phyloP scores from a whole-genome alignment of 2,797 vertebrate genomes.

The Chrysocyon brachyurus region DNA sequence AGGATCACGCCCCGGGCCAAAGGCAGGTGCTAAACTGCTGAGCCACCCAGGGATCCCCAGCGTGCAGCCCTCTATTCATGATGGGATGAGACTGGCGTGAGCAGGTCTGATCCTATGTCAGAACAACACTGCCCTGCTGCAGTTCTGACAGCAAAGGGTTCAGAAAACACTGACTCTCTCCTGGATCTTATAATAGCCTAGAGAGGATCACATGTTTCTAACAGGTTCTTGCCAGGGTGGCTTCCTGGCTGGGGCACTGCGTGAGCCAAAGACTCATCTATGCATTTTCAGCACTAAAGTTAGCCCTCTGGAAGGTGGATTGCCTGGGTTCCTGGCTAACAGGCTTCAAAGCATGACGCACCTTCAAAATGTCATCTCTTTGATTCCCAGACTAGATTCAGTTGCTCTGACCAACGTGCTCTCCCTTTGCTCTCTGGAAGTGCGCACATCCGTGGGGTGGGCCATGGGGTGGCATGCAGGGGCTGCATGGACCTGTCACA shows the following conservation, averaged over 20 bases:
- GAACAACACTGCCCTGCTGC: neutral
- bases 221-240: neutral
- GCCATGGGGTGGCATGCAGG: neutral
- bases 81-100: neutral
- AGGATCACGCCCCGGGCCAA: too few relatives aligned
- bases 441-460: fast-evolving
- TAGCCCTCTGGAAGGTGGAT: neutral
- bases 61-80: fast-evolving
- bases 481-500: neutral
- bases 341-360: neutral
- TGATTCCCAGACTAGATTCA: neutral
- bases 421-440: neutral
- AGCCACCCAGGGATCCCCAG: neutral
- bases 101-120: too few relatives aligned
- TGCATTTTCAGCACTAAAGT: neutral
- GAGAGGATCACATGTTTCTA: neutral
- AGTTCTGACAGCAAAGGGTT: neutral
- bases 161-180: neutral
- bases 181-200: neutral
- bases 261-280: neutral
- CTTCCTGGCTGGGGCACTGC: neutral
- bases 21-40: too few relatives aligned
- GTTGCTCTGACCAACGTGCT: neutral
- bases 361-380: neutral
- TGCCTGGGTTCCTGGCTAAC: too few relatives aligned